Evolutionary conservation across 2,888 invertebrate genomes (phyloP), one percentile per base, ranked within the genome.

Genomic region (Caenorhabditis uteleia): DNA sequence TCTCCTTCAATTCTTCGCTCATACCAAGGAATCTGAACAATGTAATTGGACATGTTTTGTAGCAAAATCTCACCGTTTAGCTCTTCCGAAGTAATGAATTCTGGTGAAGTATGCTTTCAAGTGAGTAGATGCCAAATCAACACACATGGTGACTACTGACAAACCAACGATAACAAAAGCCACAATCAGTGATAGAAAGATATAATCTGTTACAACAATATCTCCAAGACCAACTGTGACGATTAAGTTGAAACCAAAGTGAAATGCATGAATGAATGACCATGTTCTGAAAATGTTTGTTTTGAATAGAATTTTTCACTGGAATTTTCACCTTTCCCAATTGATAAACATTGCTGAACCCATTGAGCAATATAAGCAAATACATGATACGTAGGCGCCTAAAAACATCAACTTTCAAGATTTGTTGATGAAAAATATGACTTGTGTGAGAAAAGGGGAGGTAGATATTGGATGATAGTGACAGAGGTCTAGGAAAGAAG

Each of bases 111-210:
- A 83, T 20, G 82, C 82, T 64, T 83, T 84, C 47, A 83, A 68
- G 68, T 83, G 83, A 2, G 82, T 83, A n/a, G 79, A 79, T 16
- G 83, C 83, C 42, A 83, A 68, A 65, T 83, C 83, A 23, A 83
- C 82, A 54, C 83, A 83, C 83, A 83, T 83, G 25, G 83, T 83
- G 16, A 83, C 83, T 25, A 83, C 83, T 2, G 83, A 80, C 4
- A 83, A 78, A 81, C 82, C 83, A 51, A 83, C 83, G 39, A 83
- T 83, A 27, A 83, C 83, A 54, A 82, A 83, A 27, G 83, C 83
- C 16, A 83, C 83, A 55, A 83, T 83, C 12, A 83, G 65, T 18
- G 79, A 79, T 40, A 83, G 69, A 53, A 82, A 83, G 16, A 83
- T 60, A 48, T 78, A 78, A 58, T 83, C 78, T 2, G 70, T 76